Percentiles rank a stretch among this genome's conserved stretches.
These are phyloP conservation scores for Ochropleura leucogaster DNA, from an alignment of 2,888 invertebrate species.

Conservation along the genomic window DNA sequence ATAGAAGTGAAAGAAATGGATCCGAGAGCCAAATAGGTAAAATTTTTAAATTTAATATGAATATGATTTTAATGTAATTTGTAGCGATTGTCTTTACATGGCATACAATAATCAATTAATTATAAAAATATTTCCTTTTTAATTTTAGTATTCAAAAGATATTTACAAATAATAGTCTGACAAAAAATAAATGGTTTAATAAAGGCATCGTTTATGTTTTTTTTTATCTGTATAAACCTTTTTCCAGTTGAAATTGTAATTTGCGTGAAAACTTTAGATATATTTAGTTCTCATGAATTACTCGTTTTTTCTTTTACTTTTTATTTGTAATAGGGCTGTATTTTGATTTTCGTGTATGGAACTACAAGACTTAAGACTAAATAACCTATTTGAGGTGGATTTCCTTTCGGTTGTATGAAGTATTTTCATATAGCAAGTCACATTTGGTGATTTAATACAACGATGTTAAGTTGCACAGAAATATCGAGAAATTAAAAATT, in stretches of 20 bases:
- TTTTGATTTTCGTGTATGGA: conserved; percentile 46
- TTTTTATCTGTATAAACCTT: background rate
- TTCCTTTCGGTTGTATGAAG: conserved; percentile 86
- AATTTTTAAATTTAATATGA: background rate
- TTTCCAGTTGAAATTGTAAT: background rate
- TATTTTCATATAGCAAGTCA: conserved; percentile 72
- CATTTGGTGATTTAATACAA: conserved; percentile 45
- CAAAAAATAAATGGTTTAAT: background rate
- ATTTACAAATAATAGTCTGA: background rate
- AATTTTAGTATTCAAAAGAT: background rate
- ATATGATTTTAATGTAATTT: background rate
- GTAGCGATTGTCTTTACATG: background rate
- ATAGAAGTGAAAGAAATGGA: too few species aligned
- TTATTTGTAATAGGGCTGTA: background rate
- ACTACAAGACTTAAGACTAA: conserved; percentile 45
- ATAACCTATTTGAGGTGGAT: conserved; percentile 82
- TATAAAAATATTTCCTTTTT: background rate
- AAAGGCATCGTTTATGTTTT: background rate
- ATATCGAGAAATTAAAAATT: conserved; percentile 22
- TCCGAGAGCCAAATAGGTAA: background rate
- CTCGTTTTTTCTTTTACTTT: background rate
- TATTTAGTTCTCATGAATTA: background rate
- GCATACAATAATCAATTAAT: background rate
- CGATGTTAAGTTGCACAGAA: conserved; percentile 36
- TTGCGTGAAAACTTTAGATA: background rate